Conservation (phyloP, 23 tunicate species). For the Ascidia mentula region DNA sequence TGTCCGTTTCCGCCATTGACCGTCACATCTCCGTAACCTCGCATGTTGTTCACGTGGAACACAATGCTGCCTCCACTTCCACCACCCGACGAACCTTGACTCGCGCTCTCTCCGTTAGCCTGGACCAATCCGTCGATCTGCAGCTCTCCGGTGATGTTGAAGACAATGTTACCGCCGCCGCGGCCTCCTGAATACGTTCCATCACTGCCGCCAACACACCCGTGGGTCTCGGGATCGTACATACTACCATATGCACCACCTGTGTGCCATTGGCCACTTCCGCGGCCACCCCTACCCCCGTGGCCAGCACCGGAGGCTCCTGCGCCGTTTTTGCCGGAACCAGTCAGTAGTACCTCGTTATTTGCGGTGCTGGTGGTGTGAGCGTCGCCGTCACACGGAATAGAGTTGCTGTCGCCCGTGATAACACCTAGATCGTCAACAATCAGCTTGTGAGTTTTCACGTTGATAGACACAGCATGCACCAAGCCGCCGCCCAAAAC, state of each 20-base stretch:
- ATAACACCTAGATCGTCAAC: conserved; percentile 13
- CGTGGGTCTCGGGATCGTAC: conserved; percentile 23
- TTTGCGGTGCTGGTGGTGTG: background rate
- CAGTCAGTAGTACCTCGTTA: background rate
- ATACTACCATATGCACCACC: conserved; percentile 20
- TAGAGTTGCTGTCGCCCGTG: conserved; percentile 15
- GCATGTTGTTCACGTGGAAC: conserved; percentile 19
- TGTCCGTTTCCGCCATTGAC: conserved; percentile 35
- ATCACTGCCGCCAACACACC: conserved; percentile 20
- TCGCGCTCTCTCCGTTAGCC: conserved; percentile 22
- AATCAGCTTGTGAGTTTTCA: conserved; percentile 7
- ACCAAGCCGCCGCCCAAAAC: conserved; percentile 19
- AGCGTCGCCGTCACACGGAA: conserved; percentile 10
- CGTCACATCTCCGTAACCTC: conserved; percentile 37
- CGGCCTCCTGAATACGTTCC: conserved; percentile 10
- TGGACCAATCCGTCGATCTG: conserved; percentile 29
- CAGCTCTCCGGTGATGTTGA: conserved; percentile 10
- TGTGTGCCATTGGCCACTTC: conserved; percentile 10
- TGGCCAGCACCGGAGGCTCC: conserved; percentile 29
- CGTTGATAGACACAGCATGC: conserved; percentile 14
- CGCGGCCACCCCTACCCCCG: conserved; percentile 23
- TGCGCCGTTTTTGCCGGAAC: background rate
- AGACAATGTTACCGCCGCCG: conserved; percentile 3
- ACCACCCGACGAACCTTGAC: conserved; percentile 22
- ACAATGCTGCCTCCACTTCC: conserved; percentile 38